Evolutionary conservation across 1,140 invertebrate species (phyloP).

Genomic region (Mya arenaria): DNA sequence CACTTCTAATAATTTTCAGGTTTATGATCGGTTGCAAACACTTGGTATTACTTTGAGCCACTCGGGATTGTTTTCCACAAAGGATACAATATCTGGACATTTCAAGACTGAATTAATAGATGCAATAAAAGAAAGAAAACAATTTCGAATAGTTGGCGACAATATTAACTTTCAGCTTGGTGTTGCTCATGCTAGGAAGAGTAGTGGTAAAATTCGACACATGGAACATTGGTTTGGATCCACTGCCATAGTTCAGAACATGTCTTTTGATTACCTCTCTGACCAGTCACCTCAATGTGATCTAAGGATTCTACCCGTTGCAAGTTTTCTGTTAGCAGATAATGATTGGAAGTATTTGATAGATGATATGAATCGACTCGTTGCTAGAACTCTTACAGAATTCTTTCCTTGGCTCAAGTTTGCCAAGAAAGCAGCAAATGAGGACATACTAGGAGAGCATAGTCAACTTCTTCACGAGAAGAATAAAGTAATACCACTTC

Average conservation of each 20-base stretch:
- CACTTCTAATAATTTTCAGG: too few species aligned
- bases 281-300: neutral
- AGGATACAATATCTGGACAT: neutral
- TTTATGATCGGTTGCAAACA: too few species aligned
- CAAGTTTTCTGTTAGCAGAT: neutral
- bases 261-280: neutral
- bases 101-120: neutral
- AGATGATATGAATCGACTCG: neutral
- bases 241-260: neutral
- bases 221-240: neutral
- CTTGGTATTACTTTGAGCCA: too few species aligned
- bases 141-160: neutral
- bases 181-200: neutral
- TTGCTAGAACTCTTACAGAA: neutral
- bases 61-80: neutral
- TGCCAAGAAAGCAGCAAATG: neutral
- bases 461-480: neutral
- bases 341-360: neutral
- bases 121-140: neutral
- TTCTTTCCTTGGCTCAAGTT: conserved; percentile 1
- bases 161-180: neutral
- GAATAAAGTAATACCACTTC: conserved; percentile 26
- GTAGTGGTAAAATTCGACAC: neutral
- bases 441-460: neutral
- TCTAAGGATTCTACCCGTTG: neutral